A percentile compares a stretch with the other conserved stretches of the same genome.
Evolutionary conservation across 2,797 vertebrate genomes (phyloP).

Genomic region (Sphenopsis melanotis): DNA sequence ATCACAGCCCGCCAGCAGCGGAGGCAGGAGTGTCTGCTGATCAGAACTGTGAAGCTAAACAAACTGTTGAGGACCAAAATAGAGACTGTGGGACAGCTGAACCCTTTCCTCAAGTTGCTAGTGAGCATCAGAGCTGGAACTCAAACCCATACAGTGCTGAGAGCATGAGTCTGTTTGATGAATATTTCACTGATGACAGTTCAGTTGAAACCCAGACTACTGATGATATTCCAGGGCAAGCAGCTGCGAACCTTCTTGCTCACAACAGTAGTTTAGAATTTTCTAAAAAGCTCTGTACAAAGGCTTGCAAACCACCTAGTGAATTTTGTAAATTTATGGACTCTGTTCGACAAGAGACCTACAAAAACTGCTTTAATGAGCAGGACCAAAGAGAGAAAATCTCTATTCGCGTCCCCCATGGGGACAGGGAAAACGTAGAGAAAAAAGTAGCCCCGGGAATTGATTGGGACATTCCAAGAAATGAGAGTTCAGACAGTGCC

Average conservation of each 20-base stretch:
- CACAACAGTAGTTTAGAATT: conserved; percentile 67
- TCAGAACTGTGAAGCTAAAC: conserved; percentile 68
- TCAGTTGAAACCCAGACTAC: conserved; percentile 87
- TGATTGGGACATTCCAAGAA: conserved; percentile 98
- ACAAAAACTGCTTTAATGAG: conserved; percentile 83
- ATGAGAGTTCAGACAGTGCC: conserved; percentile 98
- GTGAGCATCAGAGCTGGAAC: conserved; percentile 81
- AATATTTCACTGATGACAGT: conserved; percentile 85
- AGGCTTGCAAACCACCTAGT: conserved; percentile 63
- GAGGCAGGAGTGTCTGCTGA: conserved; percentile 70
- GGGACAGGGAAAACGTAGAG: conserved; percentile 80
- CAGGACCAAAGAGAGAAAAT: conserved; percentile 84
- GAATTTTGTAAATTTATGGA: conserved; percentile 80
- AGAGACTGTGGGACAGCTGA: conserved; percentile 73
- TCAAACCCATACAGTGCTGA: conserved; percentile 73
- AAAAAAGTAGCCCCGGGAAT: conserved; percentile 76
- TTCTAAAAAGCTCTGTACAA: conserved; percentile 66
- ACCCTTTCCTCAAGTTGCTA: conserved; percentile 74
- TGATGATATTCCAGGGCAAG: conserved; percentile 79
- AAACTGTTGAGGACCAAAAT: conserved; percentile 84
- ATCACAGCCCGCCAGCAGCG: conserved; percentile 79
- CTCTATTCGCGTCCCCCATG: conserved; percentile 79
- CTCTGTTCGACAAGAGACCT: conserved; percentile 76
- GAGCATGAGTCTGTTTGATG: conserved; percentile 85
- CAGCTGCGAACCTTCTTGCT: conserved; percentile 62